Evolutionary conservation across 1,140 invertebrate species (phyloP), one percentile per base, ranked within the genome.

Genomic region (Frieseomelitta varia): DNA sequence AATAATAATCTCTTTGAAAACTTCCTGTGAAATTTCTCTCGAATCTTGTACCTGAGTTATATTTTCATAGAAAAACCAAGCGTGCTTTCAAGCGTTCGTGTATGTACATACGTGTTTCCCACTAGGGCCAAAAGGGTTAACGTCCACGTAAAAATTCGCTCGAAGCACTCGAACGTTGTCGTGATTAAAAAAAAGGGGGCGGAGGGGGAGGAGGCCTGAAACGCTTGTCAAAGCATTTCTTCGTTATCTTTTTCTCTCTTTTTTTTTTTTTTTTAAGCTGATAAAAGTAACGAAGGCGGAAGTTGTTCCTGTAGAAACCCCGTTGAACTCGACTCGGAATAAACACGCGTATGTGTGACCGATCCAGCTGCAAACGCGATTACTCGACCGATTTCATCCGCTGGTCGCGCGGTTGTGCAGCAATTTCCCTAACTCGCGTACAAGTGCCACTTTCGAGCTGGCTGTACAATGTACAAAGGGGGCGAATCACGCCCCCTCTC

Each of bases 401-500:
- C 12, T 30, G n/a, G 11, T 21, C 71, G 58, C 27, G 71, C 17
- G 51, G 53, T 21, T 82, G 73, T 68, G 73, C 63, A 78, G 65
- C 65, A 83, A 83, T 83, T 83, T 83, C 74, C 34, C 77, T 77
- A 83, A 83, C 65, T 83, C 34, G 34, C 74, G 81, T 79, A 83
- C 39, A 61, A 79, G 39, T 71, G 63, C 27, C 75, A 71, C 75
- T 79, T 69, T 8, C 39, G 39, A 21, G 65, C 58, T n/a, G 21
- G 27, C n/a, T 69, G 39, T 65, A 83, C 75, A 79, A 47, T 47
- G 39, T 47, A 47, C 39, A 47, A 47, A 79, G 71, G 67, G 65
- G 39, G 19, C 24, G 55, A 15, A 15, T 63, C 67, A 24, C 81
- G 3, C 30, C 30, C 30, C 30, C 1, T 2, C 30, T n/a, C 67